Evolutionary conservation across 2,888 invertebrate species (phyloP), one percentile per base, ranked within the genome.

Genomic region (Coelopa pilipes): DNA sequence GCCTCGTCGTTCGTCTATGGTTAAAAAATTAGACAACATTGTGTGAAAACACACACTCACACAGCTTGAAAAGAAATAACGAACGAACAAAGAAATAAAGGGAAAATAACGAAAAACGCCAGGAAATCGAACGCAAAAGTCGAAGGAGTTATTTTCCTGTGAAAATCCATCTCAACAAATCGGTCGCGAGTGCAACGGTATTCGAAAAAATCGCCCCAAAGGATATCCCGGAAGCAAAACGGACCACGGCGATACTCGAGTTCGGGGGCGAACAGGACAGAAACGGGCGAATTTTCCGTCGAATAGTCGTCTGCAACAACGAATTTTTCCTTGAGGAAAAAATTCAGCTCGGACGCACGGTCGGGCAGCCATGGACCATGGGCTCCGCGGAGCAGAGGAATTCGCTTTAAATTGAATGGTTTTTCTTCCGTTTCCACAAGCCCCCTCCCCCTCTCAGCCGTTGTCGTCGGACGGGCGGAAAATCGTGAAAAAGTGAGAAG

Each of bases 1-100:
- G 60, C 74, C 67, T 70, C 71, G 55, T 65, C 45, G 24, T 13
- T 24, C 34, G 10, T 45, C n/a, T 59, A 60, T 5, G 59, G 46
- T 63, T 57, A 70, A 67, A 67, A 66, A 74, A 71, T 71, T 62
- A 50, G 53, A 67, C 60, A 74, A 74, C 71, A 71, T 74, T 70
- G 63, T 57, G 70, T 46, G 47, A 65, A 65, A 70, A 70, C 53
- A 63, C 50, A 13, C 45, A 62, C n/a, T n/a, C 69, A 73, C 62
- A 73, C 46, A 24, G 15, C 50, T 24, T n/a, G 47, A 60, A 46
- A 67, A 50, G 17, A 15, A 63, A 15, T 21, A 19, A n/a, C 4
- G 1, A 62, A 62, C 19, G 15, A 62, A 62, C 15, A 11, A 34
- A 63, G 17, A 24, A 63, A n/a, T n/a, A 63, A 63, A 63, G 45